Conservation (phyloP, 53 echinoderm and acorn worm species). For the Stichopus horrens region DNA sequence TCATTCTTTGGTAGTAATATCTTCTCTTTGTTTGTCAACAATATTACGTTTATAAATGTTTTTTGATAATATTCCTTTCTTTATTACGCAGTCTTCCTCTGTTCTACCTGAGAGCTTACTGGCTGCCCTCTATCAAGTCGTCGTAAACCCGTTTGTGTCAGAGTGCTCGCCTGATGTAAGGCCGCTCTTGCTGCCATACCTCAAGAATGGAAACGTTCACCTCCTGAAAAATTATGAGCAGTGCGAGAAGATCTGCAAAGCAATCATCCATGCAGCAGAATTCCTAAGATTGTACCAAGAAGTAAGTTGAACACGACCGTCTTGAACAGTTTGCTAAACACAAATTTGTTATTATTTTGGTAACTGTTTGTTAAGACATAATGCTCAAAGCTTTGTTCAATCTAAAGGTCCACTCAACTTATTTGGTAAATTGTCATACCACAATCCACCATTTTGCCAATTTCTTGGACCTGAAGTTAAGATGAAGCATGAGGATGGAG, state of each 20-base stretch:
- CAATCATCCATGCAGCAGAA: conserved; percentile 46
- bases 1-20: too few relatives aligned
- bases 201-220: conserved; percentile 44
- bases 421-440: too few relatives aligned
- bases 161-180: conserved; percentile 46
- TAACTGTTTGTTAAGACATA: too few relatives aligned
- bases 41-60: too few relatives aligned
- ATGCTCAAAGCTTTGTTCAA: too few relatives aligned
- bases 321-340: too few relatives aligned
- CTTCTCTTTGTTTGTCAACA: too few relatives aligned
- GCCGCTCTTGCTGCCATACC: conserved; percentile 35
- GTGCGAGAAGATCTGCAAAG: conserved; percentile 39
- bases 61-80: background rate
- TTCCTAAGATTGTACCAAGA: conserved; percentile 49
- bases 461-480: too few relatives aligned
- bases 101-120: conserved; percentile 65
- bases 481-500: too few relatives aligned
- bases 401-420: too few relatives aligned
- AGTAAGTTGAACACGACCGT: conserved; percentile 1
- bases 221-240: conserved; percentile 45
- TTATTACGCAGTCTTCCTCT: conserved; percentile 16
- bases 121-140: conserved; percentile 47
- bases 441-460: too few relatives aligned
- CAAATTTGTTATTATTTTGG: too few relatives aligned
- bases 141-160: conserved; percentile 51